phyloP scores from a whole-genome alignment of 1,140 invertebrate genomes.

The Eueides isabella region DNA sequence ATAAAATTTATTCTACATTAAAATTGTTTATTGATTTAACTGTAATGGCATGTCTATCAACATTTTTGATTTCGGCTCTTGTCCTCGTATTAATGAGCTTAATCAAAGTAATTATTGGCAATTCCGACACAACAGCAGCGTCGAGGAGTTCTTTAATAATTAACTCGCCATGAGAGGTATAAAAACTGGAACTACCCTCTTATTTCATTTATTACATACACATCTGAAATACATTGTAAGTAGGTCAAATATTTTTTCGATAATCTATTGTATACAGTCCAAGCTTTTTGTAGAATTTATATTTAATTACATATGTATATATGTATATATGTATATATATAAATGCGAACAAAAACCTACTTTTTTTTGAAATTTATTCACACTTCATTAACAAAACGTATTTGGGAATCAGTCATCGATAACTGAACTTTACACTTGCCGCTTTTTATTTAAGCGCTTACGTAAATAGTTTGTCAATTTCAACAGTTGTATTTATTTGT shows the following conservation, averaged over 20 bases:
- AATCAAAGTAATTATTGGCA: slow-evolving; percentile 30
- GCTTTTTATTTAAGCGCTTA: neutral
- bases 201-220: slow-evolving; percentile 21
- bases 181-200: slow-evolving; percentile 20
- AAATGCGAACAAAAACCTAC: neutral
- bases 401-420: neutral
- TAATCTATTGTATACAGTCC: neutral
- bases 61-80: slow-evolving; percentile 9
- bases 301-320: neutral
- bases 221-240: slow-evolving; percentile 14
- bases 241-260: slow-evolving; percentile 24
- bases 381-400: neutral
- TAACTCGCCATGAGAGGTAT: slow-evolving; percentile 21
- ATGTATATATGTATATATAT: neutral
- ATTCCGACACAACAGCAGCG: slow-evolving; percentile 26
- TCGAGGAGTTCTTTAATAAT: slow-evolving; percentile 37
- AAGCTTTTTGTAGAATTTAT: neutral
- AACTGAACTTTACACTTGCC: neutral
- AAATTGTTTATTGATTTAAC: neutral
- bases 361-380: neutral
- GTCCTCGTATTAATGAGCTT: slow-evolving; percentile 22
- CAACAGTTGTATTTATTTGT: slow-evolving; percentile 55
- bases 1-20: neutral
- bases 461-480: slow-evolving; percentile 2
- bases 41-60: slow-evolving; percentile 9